Evolutionary conservation across 1,140 invertebrate genomes (phyloP), one percentile per base, ranked within the genome.

Genomic region (Pseudomyrmex pallidus): DNA sequence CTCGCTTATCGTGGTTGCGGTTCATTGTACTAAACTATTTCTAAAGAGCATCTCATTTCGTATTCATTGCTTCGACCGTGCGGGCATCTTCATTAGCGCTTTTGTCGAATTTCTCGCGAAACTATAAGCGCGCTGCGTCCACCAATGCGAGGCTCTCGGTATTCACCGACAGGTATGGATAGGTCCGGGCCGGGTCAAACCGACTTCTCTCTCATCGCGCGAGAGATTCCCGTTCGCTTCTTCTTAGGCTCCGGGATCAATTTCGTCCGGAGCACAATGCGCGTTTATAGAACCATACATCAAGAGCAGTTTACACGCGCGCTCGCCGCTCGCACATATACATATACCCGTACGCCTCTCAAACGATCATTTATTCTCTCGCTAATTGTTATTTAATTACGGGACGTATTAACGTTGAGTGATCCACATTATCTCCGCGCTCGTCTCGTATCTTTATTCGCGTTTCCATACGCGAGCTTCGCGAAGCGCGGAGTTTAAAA

Each of bases 11-110:
- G 66, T 87, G 22, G 74, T 54, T 76, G 25, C 48, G 86, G 70
- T 66, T 67, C 85, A 87, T 87, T 83, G 77, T 83, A 64, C 67
- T 22, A 57, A 48, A 12, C 66, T 67, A 64, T 62, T 62, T 86
- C 85, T 84, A 77, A 77, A 78, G 54, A 84, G 74, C 74, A 64
- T 62, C 78, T 68, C 80, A 57, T 84, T 84, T 78, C 82, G 66
- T 78, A 86, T 84, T 84, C 85, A 74, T 84, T 84, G 80, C 66
- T 56, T 48, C 52, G 46, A 25, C 48, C 80, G 44, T 25, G n/a
- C n/a, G 70, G 57, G 63, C 76, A 85, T 77, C 80, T 78, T 84
- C 77, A 70, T 85, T 80, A 80, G 66, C 76, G 76, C 76, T 80
- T 80, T 80, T 80, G 76, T 80, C 76, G 76, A 80, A 80, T 80